A percentile compares a stretch with the other conserved stretches of the same genome.
phyloP scores from a whole-genome alignment of 2,888 invertebrate genomes.

The Sinodicranocentrus sp. region DNA sequence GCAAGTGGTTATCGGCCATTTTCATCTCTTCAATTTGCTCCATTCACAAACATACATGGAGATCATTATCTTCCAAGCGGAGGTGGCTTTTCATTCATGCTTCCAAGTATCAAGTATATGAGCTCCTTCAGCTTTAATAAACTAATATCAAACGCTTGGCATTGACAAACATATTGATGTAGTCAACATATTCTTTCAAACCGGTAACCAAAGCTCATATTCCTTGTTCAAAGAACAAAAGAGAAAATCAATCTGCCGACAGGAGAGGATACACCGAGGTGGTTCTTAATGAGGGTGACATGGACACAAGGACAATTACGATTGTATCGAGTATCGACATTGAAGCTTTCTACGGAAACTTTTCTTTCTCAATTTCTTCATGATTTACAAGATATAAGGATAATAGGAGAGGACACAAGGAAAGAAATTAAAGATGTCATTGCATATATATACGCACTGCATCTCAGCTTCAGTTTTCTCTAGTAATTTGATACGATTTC shows the following conservation, averaged over 20 bases:
- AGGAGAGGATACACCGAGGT: neutral
- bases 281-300: constrained; percentile 38
- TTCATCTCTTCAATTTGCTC: too few relatives aligned
- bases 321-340: constrained; percentile 18
- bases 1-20: too few relatives aligned
- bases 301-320: constrained; percentile 32
- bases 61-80: too few relatives aligned
- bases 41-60: too few relatives aligned
- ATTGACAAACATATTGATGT: too few relatives aligned
- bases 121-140: too few relatives aligned
- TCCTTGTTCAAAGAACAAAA: too few relatives aligned
- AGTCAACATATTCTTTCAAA: too few relatives aligned
- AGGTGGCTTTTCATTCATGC: neutral
- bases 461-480: neutral
- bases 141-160: too few relatives aligned
- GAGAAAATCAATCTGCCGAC: constrained; percentile 34
- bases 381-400: constrained; percentile 17
- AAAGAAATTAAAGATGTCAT: too few relatives aligned
- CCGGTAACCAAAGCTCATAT: too few relatives aligned
- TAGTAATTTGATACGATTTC: constrained; percentile 47
- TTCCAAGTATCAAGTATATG: too few relatives aligned
- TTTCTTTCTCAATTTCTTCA: neutral
- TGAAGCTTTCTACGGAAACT: constrained; percentile 4
- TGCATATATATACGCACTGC: neutral
- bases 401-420: neutral